A percentile compares a stretch with the other conserved stretches of the same genome.
phyloP scores from a whole-genome alignment of 1,140 invertebrate genomes.

The Vollenhovia emeryi region DNA sequence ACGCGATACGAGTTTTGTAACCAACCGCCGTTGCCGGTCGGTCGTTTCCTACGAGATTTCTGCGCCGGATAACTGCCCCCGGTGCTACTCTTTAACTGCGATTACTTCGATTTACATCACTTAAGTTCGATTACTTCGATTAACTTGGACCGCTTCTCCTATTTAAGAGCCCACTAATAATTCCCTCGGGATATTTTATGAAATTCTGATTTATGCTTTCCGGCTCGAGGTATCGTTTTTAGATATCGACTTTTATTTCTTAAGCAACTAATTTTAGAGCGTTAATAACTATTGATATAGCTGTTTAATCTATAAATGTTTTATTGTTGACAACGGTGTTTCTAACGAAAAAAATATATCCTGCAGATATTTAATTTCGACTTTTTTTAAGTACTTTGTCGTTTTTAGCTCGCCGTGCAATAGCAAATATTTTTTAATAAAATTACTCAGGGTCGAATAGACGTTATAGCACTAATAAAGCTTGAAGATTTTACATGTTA shows the following conservation, averaged over 20 bases:
- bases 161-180: not conserved
- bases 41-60: slow-evolving; percentile 31
- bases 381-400: not conserved
- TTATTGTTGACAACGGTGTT: not conserved
- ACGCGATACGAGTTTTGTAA: slow-evolving; percentile 4
- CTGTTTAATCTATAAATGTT: not conserved
- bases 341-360: not conserved
- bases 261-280: not conserved
- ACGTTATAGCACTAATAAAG: not conserved
- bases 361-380: not conserved
- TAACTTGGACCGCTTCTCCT: not conserved
- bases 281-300: not conserved
- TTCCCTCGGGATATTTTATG: not conserved
- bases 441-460: not conserved
- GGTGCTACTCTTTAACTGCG: not conserved
- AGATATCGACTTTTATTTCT: not conserved
- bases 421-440: not conserved
- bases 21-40: not conserved
- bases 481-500: not conserved
- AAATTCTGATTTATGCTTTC: not conserved
- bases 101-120: slow-evolving; percentile 3
- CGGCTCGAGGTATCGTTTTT: too few relatives aligned
- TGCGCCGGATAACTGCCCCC: not conserved
- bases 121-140: not conserved
- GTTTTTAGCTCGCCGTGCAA: not conserved